Evolutionary conservation across 2,888 invertebrate genomes (phyloP), one percentile per base, ranked within the genome.

Genomic region (Pristionchus mayeri): DNA sequence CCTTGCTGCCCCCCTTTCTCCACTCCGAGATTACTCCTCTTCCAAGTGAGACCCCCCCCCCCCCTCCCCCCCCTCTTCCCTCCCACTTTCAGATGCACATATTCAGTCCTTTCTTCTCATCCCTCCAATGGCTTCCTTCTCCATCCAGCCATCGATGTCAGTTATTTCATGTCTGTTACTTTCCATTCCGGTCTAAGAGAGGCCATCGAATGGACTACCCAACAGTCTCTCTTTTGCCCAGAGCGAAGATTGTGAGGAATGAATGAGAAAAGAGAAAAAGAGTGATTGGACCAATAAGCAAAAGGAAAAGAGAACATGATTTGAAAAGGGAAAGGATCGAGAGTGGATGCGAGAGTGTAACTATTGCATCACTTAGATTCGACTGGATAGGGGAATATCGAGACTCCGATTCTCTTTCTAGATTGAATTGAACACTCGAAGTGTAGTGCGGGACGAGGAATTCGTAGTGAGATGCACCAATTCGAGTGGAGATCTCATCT

Each of bases 381-480:
- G 13, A 71, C 2, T 3, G 37, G 11, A n/a, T 71, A 40, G 9
- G 3, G 0, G 9, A 37, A 37, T 18, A 21, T 63, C 34, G 4
- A 7, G 24, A 9, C n/a, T 24, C 57, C 24, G 0, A 2, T 67
- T 50, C 30, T 78, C 30, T 21, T 78, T 78, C 30, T 18, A 80
- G 80, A 40, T 80, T n/a, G 37, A 80, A 80, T 3, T 80, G 9
- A 57, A 80, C 40, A 37, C 80, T 57, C 80, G 80, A 2, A 16
- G 13, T 57, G 37, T 21, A n/a, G 40, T 34, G 13, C 34, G 54
- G 50, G 80, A 80, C 27, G 80, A 80, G 21, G 57, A 80, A 37
- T 80, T 80, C 40, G 80, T 80, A 40, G 80, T 80, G 24, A 34
- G 80, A 37, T 80, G 80, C 21, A n/a, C 52, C 2, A 40, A 80